A percentile compares a stretch with the other conserved stretches of the same genome.
Evolutionary conservation across 2,113 vertebrate genomes (phyloP).

Genomic region (Oenanthe oenanthe): DNA sequence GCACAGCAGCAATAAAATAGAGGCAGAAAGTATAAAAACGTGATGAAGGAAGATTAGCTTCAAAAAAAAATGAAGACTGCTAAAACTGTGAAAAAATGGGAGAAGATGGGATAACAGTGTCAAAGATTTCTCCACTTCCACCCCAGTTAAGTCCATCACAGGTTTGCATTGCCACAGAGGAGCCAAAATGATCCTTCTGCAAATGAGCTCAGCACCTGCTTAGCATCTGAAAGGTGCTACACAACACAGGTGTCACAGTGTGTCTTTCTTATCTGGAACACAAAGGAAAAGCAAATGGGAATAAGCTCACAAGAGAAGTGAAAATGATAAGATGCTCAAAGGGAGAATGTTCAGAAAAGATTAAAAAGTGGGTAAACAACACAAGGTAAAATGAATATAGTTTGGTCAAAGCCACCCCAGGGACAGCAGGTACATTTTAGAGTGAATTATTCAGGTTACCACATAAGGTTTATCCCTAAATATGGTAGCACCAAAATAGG

Average conservation of each 20-base stretch:
- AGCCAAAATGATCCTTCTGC: background rate
- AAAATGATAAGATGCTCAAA: background rate
- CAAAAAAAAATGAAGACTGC: background rate
- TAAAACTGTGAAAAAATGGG: background rate
- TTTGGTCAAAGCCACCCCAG: conserved; percentile 7
- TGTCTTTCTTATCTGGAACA: background rate
- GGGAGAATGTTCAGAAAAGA: background rate
- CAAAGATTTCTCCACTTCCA: background rate
- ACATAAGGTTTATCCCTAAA: background rate
- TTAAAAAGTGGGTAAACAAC: conserved; percentile 19
- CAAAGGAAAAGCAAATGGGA: conserved; percentile 28
- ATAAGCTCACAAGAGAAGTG: conserved; percentile 1
- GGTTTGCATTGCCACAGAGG: background rate
- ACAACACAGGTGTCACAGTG: background rate
- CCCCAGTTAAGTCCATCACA: background rate
- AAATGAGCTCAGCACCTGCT: background rate
- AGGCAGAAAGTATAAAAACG: background rate
- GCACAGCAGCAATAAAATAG: background rate
- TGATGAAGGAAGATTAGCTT: background rate
- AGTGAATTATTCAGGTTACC: conserved; percentile 25
- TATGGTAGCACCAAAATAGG: background rate
- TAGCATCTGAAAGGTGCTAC: background rate
- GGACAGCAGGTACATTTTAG: background rate
- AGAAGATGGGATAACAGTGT: background rate
- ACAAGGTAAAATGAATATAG: background rate